Conservation (phyloP, 2,113 vertebrate species). For the Pangasianodon hypophthalmus region DNA sequence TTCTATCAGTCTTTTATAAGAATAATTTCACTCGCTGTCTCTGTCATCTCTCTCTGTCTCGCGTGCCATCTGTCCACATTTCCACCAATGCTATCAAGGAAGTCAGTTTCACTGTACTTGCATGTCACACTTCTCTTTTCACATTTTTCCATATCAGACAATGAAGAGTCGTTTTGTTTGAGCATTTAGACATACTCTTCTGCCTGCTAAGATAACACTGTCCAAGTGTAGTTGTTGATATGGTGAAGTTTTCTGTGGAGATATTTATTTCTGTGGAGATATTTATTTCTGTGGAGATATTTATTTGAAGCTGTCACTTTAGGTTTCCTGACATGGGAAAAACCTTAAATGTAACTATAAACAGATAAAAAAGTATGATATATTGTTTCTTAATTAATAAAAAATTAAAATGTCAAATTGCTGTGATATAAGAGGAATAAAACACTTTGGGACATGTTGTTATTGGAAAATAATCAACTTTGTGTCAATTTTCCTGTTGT, state of each 20-base stretch:
- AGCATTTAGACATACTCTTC: background rate
- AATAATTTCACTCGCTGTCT: background rate
- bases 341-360: background rate
- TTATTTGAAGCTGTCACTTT: background rate
- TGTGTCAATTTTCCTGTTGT: background rate
- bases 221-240: background rate
- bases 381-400: background rate
- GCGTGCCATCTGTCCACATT: conserved; percentile 14
- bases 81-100: background rate
- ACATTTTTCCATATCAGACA: background rate
- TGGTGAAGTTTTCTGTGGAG: background rate
- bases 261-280: background rate
- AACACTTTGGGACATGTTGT: background rate
- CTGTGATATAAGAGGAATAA: background rate
- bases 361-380: background rate
- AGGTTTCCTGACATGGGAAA: background rate
- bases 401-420: background rate
- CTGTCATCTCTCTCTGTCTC: conserved; percentile 10
- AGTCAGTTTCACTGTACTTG: conserved; percentile 19
- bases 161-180: background rate
- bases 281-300: background rate
- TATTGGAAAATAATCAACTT: background rate
- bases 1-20: background rate
- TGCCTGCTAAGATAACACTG: background rate
- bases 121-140: conserved; percentile 19